These are phyloP conservation scores for Oryzias woworae DNA, from an alignment of 2,113 vertebrate species.

Conservation along the genomic window DNA sequence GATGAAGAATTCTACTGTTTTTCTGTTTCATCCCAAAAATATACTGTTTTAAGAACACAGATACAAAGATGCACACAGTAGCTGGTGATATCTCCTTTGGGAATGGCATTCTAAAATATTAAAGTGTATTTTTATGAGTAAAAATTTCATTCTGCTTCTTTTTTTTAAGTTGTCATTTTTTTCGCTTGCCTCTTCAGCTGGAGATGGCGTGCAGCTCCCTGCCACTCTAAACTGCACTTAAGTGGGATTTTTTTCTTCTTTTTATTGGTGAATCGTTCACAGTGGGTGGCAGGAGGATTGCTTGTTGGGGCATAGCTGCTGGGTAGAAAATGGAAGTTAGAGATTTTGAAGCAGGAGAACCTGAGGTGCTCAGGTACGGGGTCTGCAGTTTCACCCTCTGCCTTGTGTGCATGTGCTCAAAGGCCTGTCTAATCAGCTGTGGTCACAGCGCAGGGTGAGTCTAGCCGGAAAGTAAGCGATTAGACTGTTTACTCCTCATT, in stretches of 20 bases:
- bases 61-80: too few species aligned
- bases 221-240: neutral
- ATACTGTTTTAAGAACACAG: too few species aligned
- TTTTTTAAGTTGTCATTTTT: neutral
- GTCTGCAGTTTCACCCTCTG: conserved; percentile 20
- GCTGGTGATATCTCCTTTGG: too few species aligned
- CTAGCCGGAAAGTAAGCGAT: conserved; percentile 41
- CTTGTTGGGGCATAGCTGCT: conserved; percentile 16
- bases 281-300: conserved; percentile 22
- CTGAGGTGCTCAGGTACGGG: conserved; percentile 29
- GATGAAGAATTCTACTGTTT: too few species aligned
- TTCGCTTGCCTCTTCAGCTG: neutral
- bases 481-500: conserved; percentile 61
- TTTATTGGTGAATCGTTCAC: conserved; percentile 21
- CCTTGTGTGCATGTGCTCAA: conserved; percentile 17
- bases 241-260: neutral
- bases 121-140: neutral
- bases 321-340: conserved; percentile 32
- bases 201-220: conserved; percentile 5
- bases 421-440: conserved; percentile 44
- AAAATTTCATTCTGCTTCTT: neutral
- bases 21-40: too few species aligned
- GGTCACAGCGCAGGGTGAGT: conserved; percentile 5
- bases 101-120: too few species aligned
- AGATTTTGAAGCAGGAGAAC: conserved; percentile 38